Evolutionary conservation across 2,888 invertebrate genomes (phyloP), one percentile per base, ranked within the genome.

Genomic region (Glyphotaelius pellucidus): DNA sequence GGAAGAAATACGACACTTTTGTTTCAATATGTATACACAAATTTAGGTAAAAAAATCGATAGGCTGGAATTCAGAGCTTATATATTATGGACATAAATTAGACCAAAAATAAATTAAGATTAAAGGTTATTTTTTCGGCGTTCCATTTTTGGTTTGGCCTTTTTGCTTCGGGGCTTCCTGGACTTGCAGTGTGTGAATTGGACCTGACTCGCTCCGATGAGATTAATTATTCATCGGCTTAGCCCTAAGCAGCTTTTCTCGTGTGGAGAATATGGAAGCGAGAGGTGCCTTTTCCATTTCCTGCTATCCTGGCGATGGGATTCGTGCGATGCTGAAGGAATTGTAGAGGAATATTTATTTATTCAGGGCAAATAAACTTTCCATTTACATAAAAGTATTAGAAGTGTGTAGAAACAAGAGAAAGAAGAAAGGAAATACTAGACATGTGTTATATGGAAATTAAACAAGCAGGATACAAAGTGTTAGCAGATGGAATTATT

Each of bases 201-300:
- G 52, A 83, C 83, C 80, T 83, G 83, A 35, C 67, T 47, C 86
- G 47, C n/a, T 87, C 92, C 90, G 32, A 47, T 83, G 67, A 91
- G 92, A 92, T 93, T 93, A 93, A 93, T 93, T 93, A 93, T 93
- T 92, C 92, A 92, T 92, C 90, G 92, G 93, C 87, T 93, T 93
- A 92, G 86, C 86, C 85, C 85, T 92, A 92, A 91, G 93, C 91
- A 91, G 92, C 90, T 91, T 92, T 92, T 42, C 91, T 90, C 81
- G 90, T 84, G 92, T 85, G 92, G 89, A 84, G 91, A 91, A 93
- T 93, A 92, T 92, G 91, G 90, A 90, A 83, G 86, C 83, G 90
- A 89, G 42, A 91, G 80, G 81, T 80, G 86, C 92, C 89, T 88
- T 87, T 85, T 47, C 91, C 89, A 85, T 90, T 92, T 92, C 83